Evolutionary conservation across 2,797 vertebrate species (phyloP).

Genomic region (Cephalopachus bancanus): DNA sequence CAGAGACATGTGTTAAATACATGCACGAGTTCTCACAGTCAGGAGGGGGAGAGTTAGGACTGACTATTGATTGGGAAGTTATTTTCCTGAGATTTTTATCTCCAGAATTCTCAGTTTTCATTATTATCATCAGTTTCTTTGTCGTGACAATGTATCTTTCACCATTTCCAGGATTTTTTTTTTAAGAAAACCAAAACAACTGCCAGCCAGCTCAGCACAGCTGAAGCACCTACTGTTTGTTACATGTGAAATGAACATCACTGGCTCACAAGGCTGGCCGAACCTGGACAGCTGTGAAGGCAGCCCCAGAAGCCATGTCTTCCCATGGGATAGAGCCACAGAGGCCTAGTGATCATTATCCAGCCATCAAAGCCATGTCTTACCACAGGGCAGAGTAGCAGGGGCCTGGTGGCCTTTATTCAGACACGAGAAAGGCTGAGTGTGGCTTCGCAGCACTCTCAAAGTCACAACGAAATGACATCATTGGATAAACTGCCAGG

Average conservation of each 20-base stretch:
- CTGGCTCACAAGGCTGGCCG: too few relatives aligned
- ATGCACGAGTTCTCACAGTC: slow-evolving; percentile 27
- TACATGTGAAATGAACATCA: slow-evolving; percentile 63
- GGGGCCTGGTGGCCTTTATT: slow-evolving; percentile 51
- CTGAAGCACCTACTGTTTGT: slow-evolving; percentile 44
- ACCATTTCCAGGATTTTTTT: slow-evolving; percentile 45
- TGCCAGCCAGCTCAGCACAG: slow-evolving; percentile 16
- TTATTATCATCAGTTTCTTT: slow-evolving; percentile 12
- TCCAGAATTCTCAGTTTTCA: slow-evolving; percentile 38
- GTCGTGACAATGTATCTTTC: slow-evolving; percentile 38
- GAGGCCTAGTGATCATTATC: slow-evolving; percentile 49
- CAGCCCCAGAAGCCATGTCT: slow-evolving; percentile 66
- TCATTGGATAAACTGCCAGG: not conserved
- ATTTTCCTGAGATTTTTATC: not conserved
- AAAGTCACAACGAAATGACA: slow-evolving; percentile 39
- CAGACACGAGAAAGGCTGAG: not conserved
- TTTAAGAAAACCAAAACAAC: not conserved
- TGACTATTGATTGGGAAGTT: not conserved
- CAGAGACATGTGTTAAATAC: not conserved
- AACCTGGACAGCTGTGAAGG: slow-evolving; percentile 4
- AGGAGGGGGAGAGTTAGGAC: not conserved
- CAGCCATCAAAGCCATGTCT: slow-evolving; percentile 38
- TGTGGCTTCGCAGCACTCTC: slow-evolving; percentile 7
- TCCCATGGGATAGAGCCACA: slow-evolving; percentile 66
- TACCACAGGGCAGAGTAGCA: slow-evolving; percentile 59